phyloP scores from a whole-genome alignment of 2,888 invertebrate species.

The Hymenopus coronatus region DNA sequence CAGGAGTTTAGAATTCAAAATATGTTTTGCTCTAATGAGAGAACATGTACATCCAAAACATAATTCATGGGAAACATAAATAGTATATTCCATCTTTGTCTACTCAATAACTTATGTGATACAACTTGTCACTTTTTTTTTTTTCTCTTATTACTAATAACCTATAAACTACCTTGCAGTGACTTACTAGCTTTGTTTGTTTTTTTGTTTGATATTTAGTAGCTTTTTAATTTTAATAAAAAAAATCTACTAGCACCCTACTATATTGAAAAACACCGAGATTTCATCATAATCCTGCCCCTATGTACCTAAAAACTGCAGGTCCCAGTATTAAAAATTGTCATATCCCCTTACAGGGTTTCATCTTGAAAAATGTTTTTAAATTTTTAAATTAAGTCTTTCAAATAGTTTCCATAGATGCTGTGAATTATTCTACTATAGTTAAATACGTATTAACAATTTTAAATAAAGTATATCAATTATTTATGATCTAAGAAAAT shows the following conservation, averaged over 20 bases:
- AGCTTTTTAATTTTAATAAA: slow-evolving; percentile 25
- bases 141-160: neutral
- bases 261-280: slow-evolving; percentile 23
- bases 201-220: slow-evolving; percentile 23
- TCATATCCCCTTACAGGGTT: neutral
- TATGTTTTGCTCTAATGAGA: no score
- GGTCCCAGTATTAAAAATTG: slow-evolving; percentile 34
- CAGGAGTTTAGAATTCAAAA: no score
- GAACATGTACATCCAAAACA: no score
- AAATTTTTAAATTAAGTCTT: neutral
- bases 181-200: slow-evolving; percentile 24
- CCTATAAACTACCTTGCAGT: slow-evolving; percentile 18
- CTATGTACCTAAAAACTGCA: slow-evolving; percentile 32
- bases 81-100: slow-evolving; percentile 5
- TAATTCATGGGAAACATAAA: no score
- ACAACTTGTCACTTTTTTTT: slow-evolving; percentile 7
- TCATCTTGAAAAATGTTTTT: neutral
- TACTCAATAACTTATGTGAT: neutral
- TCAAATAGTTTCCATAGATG: neutral
- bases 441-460: neutral
- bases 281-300: slow-evolving; percentile 28
- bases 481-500: neutral
- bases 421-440: no score
- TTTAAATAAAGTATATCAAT: neutral
- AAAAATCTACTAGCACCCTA: slow-evolving; percentile 27